Base-by-base conservation (phyloP, 2,113 vertebrate species). In the Syngnathus floridae region DNA sequence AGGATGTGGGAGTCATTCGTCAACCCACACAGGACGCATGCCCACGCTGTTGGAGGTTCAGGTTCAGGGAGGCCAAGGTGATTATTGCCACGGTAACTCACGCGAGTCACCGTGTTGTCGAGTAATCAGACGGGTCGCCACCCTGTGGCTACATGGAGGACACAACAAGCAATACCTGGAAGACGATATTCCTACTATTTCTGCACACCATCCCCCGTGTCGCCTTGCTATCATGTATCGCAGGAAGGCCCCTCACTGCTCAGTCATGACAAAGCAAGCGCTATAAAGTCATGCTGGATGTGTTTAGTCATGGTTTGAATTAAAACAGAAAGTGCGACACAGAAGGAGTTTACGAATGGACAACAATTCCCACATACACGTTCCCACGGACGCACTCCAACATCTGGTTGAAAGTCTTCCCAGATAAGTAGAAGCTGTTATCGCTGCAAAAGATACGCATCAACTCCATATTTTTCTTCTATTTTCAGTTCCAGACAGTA, bases 1-100 rank as follows among this genome's bases (percentile, higher is more conserved):
- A 75, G 85, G 82, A 86, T 83, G 67, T 74, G 56, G 48, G 21
- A 75, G 63, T 74, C 84, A 85, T 91, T 84, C 71, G 86, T 90
- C 88, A 89, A 70, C 69, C 48, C 67, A 57, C 64, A 68, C 58
- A 13, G 46, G 54, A 74, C 68, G 65, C 62, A 77, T 67, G 35
- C 74, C 71, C 74, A 73, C 64, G 40, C 40, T 41, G 66, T 58
- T 55, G n/a, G 51, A 38, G 35, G 69, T 60, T 63, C 58, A 62
- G 43, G 76, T 72, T 83, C 57, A 69, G 66, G 70, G 62, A 45
- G 84, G 83, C 81, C 79, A 78, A 66, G 70, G 79, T 79, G 75
- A 84, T 81, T 72, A 77, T 73, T 61, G 67, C 69, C 67, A 74
- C 56, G 38, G 71, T 73, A 75, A 75, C 49, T 80, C 69, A 74